Conservation (phyloP, 2,888 invertebrate genomes). For the Helicoverpa assulta region DNA sequence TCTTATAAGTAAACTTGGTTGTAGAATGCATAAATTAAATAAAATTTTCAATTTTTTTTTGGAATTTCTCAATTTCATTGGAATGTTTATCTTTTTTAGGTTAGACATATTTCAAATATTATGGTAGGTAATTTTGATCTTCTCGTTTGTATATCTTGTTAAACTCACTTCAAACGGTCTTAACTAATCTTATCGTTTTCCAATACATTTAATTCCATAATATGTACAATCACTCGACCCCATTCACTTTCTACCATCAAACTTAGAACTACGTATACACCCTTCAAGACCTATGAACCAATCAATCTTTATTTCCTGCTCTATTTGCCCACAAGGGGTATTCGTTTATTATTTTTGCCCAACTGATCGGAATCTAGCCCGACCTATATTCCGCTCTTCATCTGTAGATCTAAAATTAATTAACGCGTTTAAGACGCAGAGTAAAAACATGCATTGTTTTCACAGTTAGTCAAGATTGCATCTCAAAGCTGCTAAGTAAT, state of each 20-base stretch:
- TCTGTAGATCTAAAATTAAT: constrained; percentile 73
- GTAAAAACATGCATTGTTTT: constrained; percentile 1
- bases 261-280: neutral
- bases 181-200: neutral
- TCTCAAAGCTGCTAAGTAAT: no score
- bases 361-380: constrained; percentile 74
- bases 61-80: no score
- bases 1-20: no score
- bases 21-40: no score
- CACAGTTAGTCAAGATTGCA: constrained; percentile 15
- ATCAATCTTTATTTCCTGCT: constrained; percentile 54
- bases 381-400: constrained; percentile 67
- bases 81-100: no score
- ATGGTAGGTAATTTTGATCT: no score
- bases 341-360: constrained; percentile 72
- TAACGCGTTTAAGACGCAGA: constrained; percentile 60
- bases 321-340: constrained; percentile 55
- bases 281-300: constrained; percentile 45
- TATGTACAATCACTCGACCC: no score
- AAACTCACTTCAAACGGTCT: no score
- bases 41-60: no score
- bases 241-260: neutral
- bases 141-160: no score
- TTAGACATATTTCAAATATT: no score
- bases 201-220: neutral